A percentile compares a stretch with the other conserved stretches of the same genome.
These are phyloP conservation scores for Notospermus geniculatus DNA, from an alignment of 1,140 invertebrate genomes.

Conservation along the genomic window DNA sequence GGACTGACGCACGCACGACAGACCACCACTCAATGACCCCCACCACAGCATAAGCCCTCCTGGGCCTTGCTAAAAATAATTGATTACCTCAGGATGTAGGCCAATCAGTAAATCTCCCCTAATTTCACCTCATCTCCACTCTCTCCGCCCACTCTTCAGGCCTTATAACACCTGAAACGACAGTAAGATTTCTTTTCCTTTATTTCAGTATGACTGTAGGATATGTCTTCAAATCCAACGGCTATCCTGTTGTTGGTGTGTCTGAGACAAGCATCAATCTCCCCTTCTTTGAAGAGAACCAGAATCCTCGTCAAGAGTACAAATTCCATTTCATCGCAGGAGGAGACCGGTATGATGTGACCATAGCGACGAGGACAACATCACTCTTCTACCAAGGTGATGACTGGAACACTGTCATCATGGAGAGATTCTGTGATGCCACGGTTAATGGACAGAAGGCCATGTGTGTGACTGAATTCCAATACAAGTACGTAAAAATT, in stretches of 20 bases:
- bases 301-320: constrained; percentile 32
- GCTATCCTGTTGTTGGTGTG: constrained; percentile 29
- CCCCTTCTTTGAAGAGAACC: constrained; percentile 32
- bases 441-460: constrained; percentile 38
- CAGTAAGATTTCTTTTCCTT: no score
- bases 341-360: constrained; percentile 28
- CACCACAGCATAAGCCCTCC: no score
- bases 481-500: constrained; percentile 33
- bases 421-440: constrained; percentile 39
- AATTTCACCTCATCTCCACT: no score
- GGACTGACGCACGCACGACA: no score
- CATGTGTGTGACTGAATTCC: constrained; percentile 39
- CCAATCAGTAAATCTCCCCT: no score
- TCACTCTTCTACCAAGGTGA: constrained; percentile 38
- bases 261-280: constrained; percentile 33
- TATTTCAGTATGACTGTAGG: constrained; percentile 37
- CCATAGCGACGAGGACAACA: constrained; percentile 28
- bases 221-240: constrained; percentile 36
- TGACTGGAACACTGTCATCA: constrained; percentile 34
- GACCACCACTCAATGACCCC: no score
- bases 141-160: no score
- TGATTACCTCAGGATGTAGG: no score
- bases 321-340: constrained; percentile 39
- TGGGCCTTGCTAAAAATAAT: no score
- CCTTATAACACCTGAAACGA: no score